Conservation (phyloP, 2,888 invertebrate genomes). For the Caenorhabditis sp. region DNA sequence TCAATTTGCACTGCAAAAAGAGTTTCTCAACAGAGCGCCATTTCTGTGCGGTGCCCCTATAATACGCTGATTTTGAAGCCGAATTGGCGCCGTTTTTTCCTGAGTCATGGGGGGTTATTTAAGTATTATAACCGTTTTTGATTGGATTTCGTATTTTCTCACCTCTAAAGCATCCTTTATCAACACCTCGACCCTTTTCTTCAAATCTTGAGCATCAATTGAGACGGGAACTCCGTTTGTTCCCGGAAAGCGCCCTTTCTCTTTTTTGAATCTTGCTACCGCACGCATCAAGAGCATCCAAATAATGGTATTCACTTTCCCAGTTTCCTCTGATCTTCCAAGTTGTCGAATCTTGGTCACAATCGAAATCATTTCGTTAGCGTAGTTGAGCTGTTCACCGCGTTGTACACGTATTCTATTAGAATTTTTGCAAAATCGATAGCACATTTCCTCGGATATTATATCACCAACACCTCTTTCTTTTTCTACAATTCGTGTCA, state of each 20-base stretch:
- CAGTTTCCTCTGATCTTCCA: no score
- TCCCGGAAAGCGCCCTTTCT: constrained; percentile 84
- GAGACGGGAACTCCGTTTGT: constrained; percentile 73
- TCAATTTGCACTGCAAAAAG: no score
- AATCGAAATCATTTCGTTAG: constrained; percentile 81
- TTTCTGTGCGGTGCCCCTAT: no score
- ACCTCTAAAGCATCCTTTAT: constrained; percentile 56
- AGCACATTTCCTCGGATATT: constrained; percentile 58
- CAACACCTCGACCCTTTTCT: constrained; percentile 59
- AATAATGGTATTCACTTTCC: constrained; percentile 18
- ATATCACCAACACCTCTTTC: constrained; percentile 43
- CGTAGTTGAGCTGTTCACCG: constrained; percentile 86
- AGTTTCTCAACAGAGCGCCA: no score
- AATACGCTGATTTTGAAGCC: no score
- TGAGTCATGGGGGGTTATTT: no score
- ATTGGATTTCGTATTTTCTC: no score
- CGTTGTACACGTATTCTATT: constrained; percentile 87
- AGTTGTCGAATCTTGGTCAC: constrained; percentile 2
- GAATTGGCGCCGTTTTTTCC: no score
- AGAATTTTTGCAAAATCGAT: constrained; percentile 84
- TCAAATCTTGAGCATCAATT: constrained; percentile 68
- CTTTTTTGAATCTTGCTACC: constrained; percentile 90
- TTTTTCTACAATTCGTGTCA: constrained; percentile 53
- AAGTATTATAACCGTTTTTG: no score
- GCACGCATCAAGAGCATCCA: constrained; percentile 92